A percentile compares a stretch with the other conserved stretches of the same genome.
phyloP scores from a whole-genome alignment of 2,113 vertebrate genomes.

The Malurus cyaneus region DNA sequence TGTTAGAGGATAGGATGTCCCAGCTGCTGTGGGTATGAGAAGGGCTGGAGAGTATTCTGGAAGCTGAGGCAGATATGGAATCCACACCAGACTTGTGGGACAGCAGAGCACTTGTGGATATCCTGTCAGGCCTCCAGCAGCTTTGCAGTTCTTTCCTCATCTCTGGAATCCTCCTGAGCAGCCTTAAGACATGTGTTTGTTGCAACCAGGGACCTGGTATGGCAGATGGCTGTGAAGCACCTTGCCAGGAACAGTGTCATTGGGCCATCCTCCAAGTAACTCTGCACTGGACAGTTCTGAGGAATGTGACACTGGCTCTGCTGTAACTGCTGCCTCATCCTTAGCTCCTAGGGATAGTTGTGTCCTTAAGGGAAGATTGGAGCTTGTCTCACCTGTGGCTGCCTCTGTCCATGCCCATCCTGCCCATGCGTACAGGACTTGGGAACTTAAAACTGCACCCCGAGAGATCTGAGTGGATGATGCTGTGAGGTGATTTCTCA shows the following conservation, averaged over 20 bases:
- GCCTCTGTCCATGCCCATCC: background rate
- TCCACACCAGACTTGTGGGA: background rate
- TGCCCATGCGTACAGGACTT: background rate
- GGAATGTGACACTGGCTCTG: background rate
- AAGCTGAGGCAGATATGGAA: background rate
- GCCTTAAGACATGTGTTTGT: background rate
- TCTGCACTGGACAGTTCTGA: background rate
- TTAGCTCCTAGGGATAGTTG: rapidly evolving
- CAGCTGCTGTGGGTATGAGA: background rate
- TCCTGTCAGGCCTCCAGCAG: background rate
- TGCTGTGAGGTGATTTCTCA: background rate
- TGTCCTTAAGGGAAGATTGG: background rate
- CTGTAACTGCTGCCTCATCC: background rate
- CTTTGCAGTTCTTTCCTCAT: background rate
- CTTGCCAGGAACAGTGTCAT: background rate
- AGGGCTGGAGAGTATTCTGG: background rate
- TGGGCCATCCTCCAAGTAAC: background rate
- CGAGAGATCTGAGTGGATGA: background rate
- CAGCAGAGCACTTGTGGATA: background rate
- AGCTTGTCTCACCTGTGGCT: background rate
- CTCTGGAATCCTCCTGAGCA: background rate
- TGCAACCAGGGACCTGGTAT: background rate
- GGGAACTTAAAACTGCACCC: background rate
- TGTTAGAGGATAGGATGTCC: background rate
- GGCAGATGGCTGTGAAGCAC: background rate